Evolutionary conservation across 2,888 invertebrate species (phyloP), one percentile per base, ranked within the genome.

Genomic region (Pemphredon lugubris): DNA sequence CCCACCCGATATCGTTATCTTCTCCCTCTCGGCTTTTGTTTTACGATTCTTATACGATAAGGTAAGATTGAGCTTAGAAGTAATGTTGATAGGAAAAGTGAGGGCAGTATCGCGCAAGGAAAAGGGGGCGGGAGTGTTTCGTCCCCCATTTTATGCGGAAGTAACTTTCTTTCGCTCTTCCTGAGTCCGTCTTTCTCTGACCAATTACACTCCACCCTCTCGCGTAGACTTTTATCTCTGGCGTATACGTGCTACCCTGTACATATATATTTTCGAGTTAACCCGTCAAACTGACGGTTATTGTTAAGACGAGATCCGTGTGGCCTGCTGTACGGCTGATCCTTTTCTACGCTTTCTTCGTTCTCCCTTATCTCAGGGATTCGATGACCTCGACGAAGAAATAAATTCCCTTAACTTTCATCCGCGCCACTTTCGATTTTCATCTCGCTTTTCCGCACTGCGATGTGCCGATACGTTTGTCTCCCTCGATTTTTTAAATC

Each of bases 251-350:
- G 26, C 26, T 7, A 7, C 26, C 26, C 7, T 26, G 4, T 26
- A 26, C 7, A 3, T 7, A 5, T 26, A 26, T 26, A 3, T 7
- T 26, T 26, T 26, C 68, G 39, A 73, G 73, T 73, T 73, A 55
- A 60, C 68, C 68, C 73, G 63, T 73, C 68, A 73, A 73, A 61
- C 72, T 48, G 44, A 60, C 60, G 42, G 63, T 63, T 59, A 63
- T 39, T 42, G 40, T 45, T 5, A 53, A 32, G 53, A 66, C 59
- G 66, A 45, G 59, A 59, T 53, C 47, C 26, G 40, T 45, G 57
- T 13, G 45, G 57, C 26, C 7, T 26, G 7, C 26, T 26, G 3
- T 26, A 26, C 7, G 26, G 26, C 26, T 7, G 26, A 26, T 7
- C 7, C 26, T 26, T 26, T 7, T 26, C 7, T 26, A 3, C 26